Evolutionary conservation across 2,888 invertebrate genomes (phyloP).

Genomic region (Amiota minor): DNA sequence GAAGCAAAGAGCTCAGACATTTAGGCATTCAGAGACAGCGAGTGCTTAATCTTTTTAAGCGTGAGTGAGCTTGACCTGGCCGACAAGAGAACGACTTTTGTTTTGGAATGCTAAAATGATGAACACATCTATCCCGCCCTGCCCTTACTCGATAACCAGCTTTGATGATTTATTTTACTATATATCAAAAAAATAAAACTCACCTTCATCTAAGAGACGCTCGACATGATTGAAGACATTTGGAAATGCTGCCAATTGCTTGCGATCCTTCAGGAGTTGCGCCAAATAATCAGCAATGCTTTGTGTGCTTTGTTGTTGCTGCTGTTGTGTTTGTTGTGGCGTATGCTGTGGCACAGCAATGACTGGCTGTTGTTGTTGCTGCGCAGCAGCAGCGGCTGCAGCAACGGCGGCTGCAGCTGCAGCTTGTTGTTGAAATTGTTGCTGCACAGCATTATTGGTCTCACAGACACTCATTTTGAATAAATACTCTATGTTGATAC

Average conservation of each 20-base stretch:
- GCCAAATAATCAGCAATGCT: slow-evolving; percentile 99
- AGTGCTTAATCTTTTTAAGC: background rate
- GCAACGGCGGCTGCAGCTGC: slow-evolving; percentile 57
- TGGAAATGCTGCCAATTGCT: slow-evolving; percentile 99
- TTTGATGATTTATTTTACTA: slow-evolving; percentile 37
- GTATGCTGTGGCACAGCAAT: slow-evolving; percentile 53
- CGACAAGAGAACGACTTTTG: background rate
- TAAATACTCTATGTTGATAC: slow-evolving; percentile 31
- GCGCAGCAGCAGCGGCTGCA: slow-evolving; percentile 47
- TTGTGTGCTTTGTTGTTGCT: slow-evolving; percentile 83
- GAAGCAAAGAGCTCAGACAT: no score
- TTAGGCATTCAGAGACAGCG: no score
- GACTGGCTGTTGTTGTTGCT: slow-evolving; percentile 55
- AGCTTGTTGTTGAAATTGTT: slow-evolving; percentile 63
- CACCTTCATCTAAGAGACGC: slow-evolving; percentile 99
- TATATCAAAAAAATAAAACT: no score
- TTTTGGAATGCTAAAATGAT: background rate
- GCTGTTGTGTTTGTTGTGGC: slow-evolving; percentile 55
- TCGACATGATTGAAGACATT: slow-evolving; percentile 99
- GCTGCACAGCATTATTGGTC: slow-evolving; percentile 69
- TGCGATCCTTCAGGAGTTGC: slow-evolving; percentile 99
- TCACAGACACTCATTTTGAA: slow-evolving; percentile 73
- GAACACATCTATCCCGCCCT: background rate
- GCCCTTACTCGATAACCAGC: no score
- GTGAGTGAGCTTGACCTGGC: background rate